These are phyloP conservation scores for Ascaphus truei DNA, from an alignment of 2,113 vertebrate genomes.

Conservation along the genomic window DNA sequence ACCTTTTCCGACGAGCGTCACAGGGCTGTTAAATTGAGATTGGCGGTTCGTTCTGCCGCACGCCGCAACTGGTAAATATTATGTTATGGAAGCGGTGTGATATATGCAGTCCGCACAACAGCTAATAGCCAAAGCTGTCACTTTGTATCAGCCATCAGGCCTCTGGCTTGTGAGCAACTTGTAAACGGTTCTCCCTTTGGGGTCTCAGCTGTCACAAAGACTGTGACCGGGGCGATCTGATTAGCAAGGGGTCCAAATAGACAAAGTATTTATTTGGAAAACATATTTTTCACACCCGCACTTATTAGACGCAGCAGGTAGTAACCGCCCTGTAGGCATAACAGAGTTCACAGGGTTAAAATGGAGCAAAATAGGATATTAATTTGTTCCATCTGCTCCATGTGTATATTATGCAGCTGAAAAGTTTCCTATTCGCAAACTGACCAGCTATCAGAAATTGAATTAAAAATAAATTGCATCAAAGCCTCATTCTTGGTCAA, in stretches of 20 bases:
- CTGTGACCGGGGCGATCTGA: not conserved
- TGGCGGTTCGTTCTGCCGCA: not conserved
- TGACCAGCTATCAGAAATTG: no score
- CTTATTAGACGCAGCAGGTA: constrained; percentile 31
- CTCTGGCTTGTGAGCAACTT: not conserved
- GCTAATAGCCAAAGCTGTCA: not conserved
- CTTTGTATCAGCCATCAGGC: not conserved
- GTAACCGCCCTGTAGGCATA: constrained; percentile 20
- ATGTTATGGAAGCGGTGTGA: constrained; percentile 10
- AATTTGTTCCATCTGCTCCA: constrained; percentile 22
- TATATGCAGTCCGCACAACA: not conserved
- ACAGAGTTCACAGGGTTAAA: constrained; percentile 30
- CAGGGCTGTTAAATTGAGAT: constrained; percentile 15
- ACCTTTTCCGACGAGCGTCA: no score
- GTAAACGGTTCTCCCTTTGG: constrained; percentile 11
- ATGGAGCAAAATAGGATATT: constrained; percentile 15
- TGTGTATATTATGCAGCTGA: not conserved
- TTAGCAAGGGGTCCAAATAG: constrained; percentile 21
- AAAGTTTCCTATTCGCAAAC: not conserved
- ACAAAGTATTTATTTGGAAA: constrained; percentile 28
- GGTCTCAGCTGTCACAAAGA: constrained; percentile 20
- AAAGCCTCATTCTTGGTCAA: no score
- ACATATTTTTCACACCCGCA: constrained; percentile 15
- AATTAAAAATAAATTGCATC: no score
- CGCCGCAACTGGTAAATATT: constrained; percentile 6